Base-by-base conservation (phyloP, 2,797 vertebrate species). In the Steatocranus sp. region DNA sequence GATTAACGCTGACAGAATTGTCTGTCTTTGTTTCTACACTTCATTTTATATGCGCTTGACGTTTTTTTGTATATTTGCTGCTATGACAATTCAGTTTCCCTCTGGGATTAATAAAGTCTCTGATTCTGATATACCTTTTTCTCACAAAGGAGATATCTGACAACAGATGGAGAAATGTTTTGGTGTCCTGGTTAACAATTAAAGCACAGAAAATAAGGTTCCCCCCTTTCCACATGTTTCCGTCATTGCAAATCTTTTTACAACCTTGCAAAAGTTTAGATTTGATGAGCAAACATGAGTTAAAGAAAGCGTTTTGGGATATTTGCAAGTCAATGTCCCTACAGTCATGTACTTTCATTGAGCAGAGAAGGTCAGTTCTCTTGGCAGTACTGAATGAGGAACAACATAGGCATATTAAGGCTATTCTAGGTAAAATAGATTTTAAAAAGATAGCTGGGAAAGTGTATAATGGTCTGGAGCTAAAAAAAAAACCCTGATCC, bases 221-320 rank as follows among this genome's bases (percentile, higher is more conserved):
- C 3, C 68, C 46, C 30, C 54, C 36, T 50, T 27, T 11, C 6
- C 30, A 50, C 6, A 11, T 32, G 30, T 84, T 82, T 86, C 78
- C 48, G 34, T 17, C 63, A 50, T 23, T 58, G 18, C 66, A 1
- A 11, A 11, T 10, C 6, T 81, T 85, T 79, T 79, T 2, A 75
- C 41, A 86, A 53, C 76, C 51, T 49, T 80, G 79, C 49, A 83
- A 78, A 54, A 32, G 76, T 87, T 88, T 80, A 36, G 51, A 75
- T 88, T 87, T 88, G 80, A 90, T 79, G 82, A 84, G 79, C 38
- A 80, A 76, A 86, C 75, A 38, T 63, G 63, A 88, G 88, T 85
- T 63, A 90, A 83, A 84, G 73, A 79, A 36, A 82, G 34, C 23
- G 70, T 83, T 30, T 43, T 23, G 5, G 83, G 82, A 83, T 78